Evolutionary conservation across 2,888 invertebrate species (phyloP).

Genomic region (Apoderus coryli): DNA sequence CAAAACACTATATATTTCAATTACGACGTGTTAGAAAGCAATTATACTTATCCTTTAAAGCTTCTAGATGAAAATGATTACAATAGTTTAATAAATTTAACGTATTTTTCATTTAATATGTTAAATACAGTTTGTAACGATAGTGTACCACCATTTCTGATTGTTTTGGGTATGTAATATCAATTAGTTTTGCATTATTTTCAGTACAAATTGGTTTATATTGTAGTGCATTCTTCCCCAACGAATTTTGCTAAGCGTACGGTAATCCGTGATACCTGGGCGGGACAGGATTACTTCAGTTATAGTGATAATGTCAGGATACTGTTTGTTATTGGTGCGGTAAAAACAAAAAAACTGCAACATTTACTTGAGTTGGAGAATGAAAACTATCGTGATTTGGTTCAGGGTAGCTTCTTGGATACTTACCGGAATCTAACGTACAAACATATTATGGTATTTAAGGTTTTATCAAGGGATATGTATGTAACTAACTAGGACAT

Average conservation of each 20-base stretch:
- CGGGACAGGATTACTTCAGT: constrained; percentile 33
- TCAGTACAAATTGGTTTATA: too few species aligned
- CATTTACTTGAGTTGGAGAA: constrained; percentile 37
- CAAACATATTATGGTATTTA: constrained; percentile 68
- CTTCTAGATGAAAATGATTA: constrained; percentile 26
- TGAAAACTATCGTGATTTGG: constrained; percentile 44
- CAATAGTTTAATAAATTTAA: constrained; percentile 40
- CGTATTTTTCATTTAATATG: constrained; percentile 48
- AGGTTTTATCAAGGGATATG: too few species aligned
- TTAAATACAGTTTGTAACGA: constrained; percentile 33
- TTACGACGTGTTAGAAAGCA: too few species aligned
- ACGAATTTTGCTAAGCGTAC: constrained; percentile 46
- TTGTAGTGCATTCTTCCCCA: constrained; percentile 58
- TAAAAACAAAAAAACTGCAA: constrained; percentile 26
- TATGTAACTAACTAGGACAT: too few species aligned
- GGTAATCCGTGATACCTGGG: constrained; percentile 63
- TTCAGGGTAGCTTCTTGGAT: constrained; percentile 65
- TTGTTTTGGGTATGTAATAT: too few species aligned
- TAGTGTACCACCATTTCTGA: constrained; percentile 23
- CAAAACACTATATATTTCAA: too few species aligned
- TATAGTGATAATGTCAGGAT: constrained; percentile 40
- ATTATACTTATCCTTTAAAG: constrained; percentile 17
- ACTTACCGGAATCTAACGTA: constrained; percentile 71
- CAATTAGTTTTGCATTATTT: too few species aligned
- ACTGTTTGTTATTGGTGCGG: constrained; percentile 52